Base-by-base conservation (phyloP, 2,113 vertebrate genomes). In the Eulemur rufifrons region DNA sequence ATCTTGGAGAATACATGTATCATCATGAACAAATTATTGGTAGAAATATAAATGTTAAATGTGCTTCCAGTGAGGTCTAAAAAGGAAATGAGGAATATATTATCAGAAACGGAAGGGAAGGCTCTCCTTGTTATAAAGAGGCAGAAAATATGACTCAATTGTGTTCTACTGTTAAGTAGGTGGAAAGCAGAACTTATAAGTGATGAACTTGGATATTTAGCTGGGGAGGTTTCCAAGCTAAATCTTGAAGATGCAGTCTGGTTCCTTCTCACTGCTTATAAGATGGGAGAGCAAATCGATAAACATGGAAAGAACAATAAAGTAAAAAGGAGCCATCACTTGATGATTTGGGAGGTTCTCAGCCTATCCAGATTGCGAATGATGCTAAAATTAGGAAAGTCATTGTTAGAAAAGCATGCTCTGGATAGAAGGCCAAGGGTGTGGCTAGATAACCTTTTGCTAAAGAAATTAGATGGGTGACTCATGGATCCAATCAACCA, bases 301-400 rank as follows among this genome's bases (percentile, higher is more conserved):
- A 69, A 34, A 54, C 34, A 18, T 37, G 8, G 37, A 78, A 77
- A 25, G 7, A 78, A 71, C 10, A 34, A 3, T 39, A 23, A 29
- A 77, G 50, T 32, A n/a, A 84, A 63, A 66, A 66, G 45, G 54
- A 88, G 7, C 12, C 17, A 91, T 47, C 14, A 50, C 25, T 63
- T 81, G 69, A 71, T 88, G 17, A 68, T 56, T 66, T 64, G 45
- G 50, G 20, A 80, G 14, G 7, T 68, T 94, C 23, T 94, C 15
- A 52, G 76, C 8, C 56, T 74, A 61, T 20, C 29, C 71, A 77
- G 69, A 74, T 66, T 32, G 17, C 15, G 73, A 76, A 92, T 18
- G n/a, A 66, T 80, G 71, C 23, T 37, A 78, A 93, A 78, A 84
- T 90, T 73, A 45, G 82, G 69, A 73, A 96, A 86, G 73, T 82